Evolutionary conservation across 1,140 invertebrate genomes (phyloP).

Genomic region (Conopomorpha cramerella): DNA sequence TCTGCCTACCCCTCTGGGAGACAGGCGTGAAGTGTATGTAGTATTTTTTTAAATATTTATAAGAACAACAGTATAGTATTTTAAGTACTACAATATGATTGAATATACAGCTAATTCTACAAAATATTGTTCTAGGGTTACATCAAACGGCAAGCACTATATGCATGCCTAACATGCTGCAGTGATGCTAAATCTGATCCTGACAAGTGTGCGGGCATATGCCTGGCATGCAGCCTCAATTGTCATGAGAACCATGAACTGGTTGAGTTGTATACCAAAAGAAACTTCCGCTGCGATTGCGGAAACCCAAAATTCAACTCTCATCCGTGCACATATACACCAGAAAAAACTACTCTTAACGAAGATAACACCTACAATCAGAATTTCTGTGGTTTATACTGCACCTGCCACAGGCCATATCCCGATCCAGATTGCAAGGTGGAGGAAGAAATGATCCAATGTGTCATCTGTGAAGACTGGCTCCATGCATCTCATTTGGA

Average conservation of each 20-base stretch:
- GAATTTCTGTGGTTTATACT: constrained; percentile 94
- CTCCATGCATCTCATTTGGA: constrained; percentile 86
- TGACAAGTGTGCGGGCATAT: constrained; percentile 78
- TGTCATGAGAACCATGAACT: constrained; percentile 97
- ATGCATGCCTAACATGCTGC: constrained; percentile 92
- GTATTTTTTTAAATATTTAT: too few relatives aligned
- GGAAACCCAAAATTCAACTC: constrained; percentile 85
- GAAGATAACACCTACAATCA: constrained; percentile 88
- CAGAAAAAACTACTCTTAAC: constrained; percentile 73
- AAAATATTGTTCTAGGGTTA: constrained; percentile 76
- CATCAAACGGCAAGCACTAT: constrained; percentile 90
- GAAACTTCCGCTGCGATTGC: constrained; percentile 96
- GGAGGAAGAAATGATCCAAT: constrained; percentile 96
- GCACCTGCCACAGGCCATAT: constrained; percentile 91
- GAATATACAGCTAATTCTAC: neutral
- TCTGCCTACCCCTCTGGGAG: too few relatives aligned
- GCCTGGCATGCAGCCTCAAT: constrained; percentile 90
- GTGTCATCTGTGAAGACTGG: constrained; percentile 98
- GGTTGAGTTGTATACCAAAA: constrained; percentile 96
- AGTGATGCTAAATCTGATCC: constrained; percentile 61
- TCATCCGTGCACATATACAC: constrained; percentile 73
- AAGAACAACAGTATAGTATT: too few relatives aligned
- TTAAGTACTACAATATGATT: too few relatives aligned
- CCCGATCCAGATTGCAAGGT: constrained; percentile 83
- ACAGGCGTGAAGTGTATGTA: too few relatives aligned